Evolutionary conservation across 37 sponge, comb jelly and placozoan genomes (phyloP).

Genomic region (Eunapius fragilis): DNA sequence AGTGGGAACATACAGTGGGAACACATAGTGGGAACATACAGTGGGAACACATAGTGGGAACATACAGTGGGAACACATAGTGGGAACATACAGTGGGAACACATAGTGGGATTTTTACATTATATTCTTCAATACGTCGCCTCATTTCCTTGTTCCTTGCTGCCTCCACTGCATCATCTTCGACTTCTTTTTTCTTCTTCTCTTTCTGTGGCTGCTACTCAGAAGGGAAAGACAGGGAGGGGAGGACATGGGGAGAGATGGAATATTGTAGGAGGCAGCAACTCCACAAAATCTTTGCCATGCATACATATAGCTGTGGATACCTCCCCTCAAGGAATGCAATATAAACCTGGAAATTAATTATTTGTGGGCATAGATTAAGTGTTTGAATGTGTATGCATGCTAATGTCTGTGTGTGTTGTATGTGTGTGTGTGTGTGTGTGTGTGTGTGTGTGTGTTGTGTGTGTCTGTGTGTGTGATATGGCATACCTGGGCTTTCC

Average conservation of each 20-base stretch:
- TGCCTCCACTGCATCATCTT: background rate
- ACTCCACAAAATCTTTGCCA: no score
- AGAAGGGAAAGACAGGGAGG: background rate
- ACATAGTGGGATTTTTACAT: no score
- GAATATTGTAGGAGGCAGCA: no score
- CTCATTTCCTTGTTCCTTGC: background rate
- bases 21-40: no score
- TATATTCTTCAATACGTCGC: background rate
- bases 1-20: no score
- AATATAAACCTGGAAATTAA: background rate
- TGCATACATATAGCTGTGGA: no score
- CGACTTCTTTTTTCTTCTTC: slow-evolving; percentile 1
- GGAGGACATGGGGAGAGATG: no score
- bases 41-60: no score
- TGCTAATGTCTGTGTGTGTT: background rate
- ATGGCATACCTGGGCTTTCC: slow-evolving; percentile 40
- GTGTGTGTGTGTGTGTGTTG: background rate
- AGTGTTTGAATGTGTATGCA: background rate
- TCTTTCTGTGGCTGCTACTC: slow-evolving; percentile 7
- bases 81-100: no score
- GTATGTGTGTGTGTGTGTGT: slow-evolving; percentile 16
- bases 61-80: no score
- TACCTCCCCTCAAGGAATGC: no score
- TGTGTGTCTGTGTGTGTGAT: no score
- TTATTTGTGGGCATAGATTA: background rate